Base-by-base conservation (phyloP, 2,888 invertebrate genomes). In the Maniola hyperantus region DNA sequence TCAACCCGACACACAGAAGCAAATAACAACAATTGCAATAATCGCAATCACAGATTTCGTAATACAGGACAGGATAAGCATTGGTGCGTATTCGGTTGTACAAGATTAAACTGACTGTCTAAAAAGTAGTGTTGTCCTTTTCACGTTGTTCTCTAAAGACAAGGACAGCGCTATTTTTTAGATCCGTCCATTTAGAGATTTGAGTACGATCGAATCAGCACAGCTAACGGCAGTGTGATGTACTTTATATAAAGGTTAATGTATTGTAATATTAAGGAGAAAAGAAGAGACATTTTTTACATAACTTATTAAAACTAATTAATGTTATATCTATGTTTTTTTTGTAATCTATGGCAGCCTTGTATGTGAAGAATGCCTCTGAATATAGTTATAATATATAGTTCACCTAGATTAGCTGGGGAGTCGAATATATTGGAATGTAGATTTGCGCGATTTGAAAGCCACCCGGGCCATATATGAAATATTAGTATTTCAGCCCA, bases 181-280 rank as follows among this genome's bases (percentile, higher is more conserved):
- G 6, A 46, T 4, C 15, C 6, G 48, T 48, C 10, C 18, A 48
- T 48, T 48, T 18, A 48, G 13, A 11, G 2, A 42, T 13, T 2
- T 13, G 8, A 8, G 15, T 4, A 8, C 7, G 8, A 4, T 15
- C 15, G 48, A 18, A 15, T 48, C 0, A 8, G 48, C 48, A 48
- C 7, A 66, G 67, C 69, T 65, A 69, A 68, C 66, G 60, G 71
- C 69, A 60, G 71, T 71, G 72, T 69, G 72, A 69, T 72, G 66
- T 69, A 69, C 65, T 67, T 67, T 65, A 64, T 67, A 68, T 62
- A 61, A 66, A 57, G 59, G 66, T 66, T 67, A 61, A 70, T 67
- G 70, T 69, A 67, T 66, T 66, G 67, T 68, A 71, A 62, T 63
- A 39, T 61, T 67, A 66, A 54, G 63, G 53, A 63, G 57, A 64